Conservation (phyloP, 1,140 invertebrate genomes). For the Mizuhopecten yessoensis region DNA sequence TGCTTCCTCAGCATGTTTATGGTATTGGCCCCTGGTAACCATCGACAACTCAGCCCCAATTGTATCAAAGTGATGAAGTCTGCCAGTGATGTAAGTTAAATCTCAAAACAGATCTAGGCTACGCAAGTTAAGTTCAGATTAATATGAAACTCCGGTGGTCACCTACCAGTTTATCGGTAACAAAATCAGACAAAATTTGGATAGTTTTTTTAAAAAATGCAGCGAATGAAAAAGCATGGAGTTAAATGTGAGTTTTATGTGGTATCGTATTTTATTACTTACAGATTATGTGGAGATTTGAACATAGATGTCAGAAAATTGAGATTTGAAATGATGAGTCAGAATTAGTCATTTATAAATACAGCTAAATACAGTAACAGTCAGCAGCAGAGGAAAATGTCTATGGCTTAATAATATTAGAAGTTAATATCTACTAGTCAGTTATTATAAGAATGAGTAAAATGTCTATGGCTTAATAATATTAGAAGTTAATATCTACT, state of each 20-base stretch:
- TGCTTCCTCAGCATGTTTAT: conserved; percentile 13
- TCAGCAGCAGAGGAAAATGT: background rate
- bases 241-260: conserved; percentile 18
- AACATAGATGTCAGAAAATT: conserved; percentile 4
- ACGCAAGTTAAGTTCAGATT: background rate
- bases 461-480: too few species aligned
- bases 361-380: background rate
- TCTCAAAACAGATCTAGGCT: background rate
- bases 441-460: too few species aligned
- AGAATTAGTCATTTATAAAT: background rate
- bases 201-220: background rate
- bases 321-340: conserved; percentile 5
- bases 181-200: background rate
- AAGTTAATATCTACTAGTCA: too few species aligned
- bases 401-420: background rate
- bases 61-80: conserved; percentile 38
- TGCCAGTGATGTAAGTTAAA: conserved; percentile 18
- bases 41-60: background rate
- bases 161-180: background rate
- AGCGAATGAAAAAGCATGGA: background rate
- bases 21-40: background rate
- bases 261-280: background rate
- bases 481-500: too few species aligned
- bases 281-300: background rate
- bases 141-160: background rate